phyloP scores from a whole-genome alignment of 1,140 invertebrate species.

The Colletes gigas region DNA sequence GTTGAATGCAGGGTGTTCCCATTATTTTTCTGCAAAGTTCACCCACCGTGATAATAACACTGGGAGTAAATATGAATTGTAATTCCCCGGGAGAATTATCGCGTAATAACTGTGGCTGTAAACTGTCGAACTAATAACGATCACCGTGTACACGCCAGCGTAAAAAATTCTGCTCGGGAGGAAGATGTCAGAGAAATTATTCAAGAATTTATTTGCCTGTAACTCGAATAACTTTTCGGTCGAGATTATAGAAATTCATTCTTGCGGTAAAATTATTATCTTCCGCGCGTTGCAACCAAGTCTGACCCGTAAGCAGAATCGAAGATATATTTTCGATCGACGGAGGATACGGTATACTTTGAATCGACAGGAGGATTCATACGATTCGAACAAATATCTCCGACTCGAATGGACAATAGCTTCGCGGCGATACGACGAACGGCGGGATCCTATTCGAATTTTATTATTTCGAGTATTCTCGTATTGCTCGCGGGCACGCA shows the following conservation, averaged over 20 bases:
- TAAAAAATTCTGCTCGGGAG: neutral
- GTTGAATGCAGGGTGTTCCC: neutral
- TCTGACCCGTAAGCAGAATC: neutral
- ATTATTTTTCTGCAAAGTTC: neutral
- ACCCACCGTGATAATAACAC: neutral
- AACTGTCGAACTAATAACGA: neutral
- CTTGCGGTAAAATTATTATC: too few relatives aligned
- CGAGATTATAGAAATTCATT: too few relatives aligned
- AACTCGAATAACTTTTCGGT: too few relatives aligned
- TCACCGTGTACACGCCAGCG: neutral
- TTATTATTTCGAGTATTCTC: slow-evolving; percentile 27
- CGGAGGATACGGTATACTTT: neutral
- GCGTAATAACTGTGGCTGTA: neutral
- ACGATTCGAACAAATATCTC: neutral
- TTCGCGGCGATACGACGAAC: neutral
- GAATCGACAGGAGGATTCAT: neutral
- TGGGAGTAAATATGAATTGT: slow-evolving; percentile 2
- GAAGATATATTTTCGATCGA: too few relatives aligned
- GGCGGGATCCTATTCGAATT: slow-evolving; percentile 8
- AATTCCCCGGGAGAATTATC: neutral
- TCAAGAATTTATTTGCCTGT: too few relatives aligned
- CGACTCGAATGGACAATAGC: neutral
- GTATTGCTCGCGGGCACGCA: neutral
- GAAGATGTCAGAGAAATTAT: too few relatives aligned
- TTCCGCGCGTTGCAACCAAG: neutral